Percentiles rank a stretch among this genome's conserved stretches.
These are phyloP conservation scores for Pachypeltis micranthus DNA, from an alignment of 1,140 invertebrate genomes.

Conservation along the genomic window DNA sequence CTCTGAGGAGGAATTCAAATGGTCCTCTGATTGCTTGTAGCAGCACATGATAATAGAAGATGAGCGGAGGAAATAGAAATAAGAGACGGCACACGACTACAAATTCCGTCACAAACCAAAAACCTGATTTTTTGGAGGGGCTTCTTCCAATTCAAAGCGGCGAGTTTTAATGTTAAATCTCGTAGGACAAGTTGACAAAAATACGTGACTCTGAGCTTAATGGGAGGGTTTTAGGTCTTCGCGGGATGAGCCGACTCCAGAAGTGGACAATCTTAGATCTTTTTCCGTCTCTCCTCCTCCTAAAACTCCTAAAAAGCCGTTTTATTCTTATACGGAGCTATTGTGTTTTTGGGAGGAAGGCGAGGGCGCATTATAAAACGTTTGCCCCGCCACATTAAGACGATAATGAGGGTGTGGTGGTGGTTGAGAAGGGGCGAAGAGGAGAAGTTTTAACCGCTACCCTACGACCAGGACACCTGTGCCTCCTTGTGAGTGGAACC, in stretches of 20 bases:
- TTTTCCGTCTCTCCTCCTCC: background rate
- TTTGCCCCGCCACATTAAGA: background rate
- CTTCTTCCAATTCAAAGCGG: too few relatives aligned
- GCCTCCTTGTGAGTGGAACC: background rate
- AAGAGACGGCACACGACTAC: too few relatives aligned
- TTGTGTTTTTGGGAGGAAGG: background rate
- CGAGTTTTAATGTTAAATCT: too few relatives aligned
- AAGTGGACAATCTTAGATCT: background rate
- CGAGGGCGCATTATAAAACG: background rate
- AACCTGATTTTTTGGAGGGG: too few relatives aligned
- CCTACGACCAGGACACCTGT: background rate
- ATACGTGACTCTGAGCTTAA: slow-evolving; percentile 1
- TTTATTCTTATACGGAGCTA: background rate
- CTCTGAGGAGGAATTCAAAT: too few relatives aligned
- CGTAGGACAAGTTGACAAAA: too few relatives aligned
- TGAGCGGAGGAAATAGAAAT: too few relatives aligned
- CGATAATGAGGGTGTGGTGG: background rate
- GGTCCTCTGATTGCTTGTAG: too few relatives aligned
- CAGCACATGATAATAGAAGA: too few relatives aligned
- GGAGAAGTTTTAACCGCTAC: background rate
- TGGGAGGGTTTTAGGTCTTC: background rate
- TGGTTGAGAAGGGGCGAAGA: background rate
- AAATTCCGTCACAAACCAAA: too few relatives aligned
- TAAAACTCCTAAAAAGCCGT: background rate
- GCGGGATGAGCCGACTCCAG: too few relatives aligned